Evolutionary conservation across 2,888 invertebrate species (phyloP), one percentile per base, ranked within the genome.

Genomic region (Crocallis elinguaria): DNA sequence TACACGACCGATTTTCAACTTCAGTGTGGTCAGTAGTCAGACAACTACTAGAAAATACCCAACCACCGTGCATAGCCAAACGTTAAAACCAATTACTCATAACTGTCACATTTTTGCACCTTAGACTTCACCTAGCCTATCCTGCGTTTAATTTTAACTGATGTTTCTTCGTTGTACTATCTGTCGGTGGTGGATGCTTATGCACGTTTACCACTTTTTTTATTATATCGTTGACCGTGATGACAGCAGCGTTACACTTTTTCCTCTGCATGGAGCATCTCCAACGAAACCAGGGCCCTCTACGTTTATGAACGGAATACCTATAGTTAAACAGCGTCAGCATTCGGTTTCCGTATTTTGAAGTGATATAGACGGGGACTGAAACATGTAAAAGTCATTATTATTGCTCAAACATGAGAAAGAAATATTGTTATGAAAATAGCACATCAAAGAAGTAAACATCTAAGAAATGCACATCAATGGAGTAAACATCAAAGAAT

Each of bases 261-360:
- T 11, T 11, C 21, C 35, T 41, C 8, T 25, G 39, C 5, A 30
- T 5, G 3, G 44, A 27, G 13, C 57, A 56, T 5, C 39, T 12
- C 57, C 57, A 57, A 5, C 51, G 43, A 2, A 27, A 19, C 6
- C 23, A 17, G 2, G 27, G n/a, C 1, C 25, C 27, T 7, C 27
- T 36, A 6, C 14, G 8, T 11, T 42, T 41, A n/a, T 57, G 41
- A 7, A 42, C 21, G 11, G 37, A 14, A 12, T 45, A 49, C 30
- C 36, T 57, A 37, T 49, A 49, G 7, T 33, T 41, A 0, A 45
- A 11, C 9, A 52, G 2, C 0, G 42, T 7, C 16, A 57, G 27
- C 29, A 46, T 32, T 16, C 27, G 36, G 27, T 57, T 57, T 0
- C 57, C 57, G 8, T 23, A 39, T 11, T 7, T 46, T 6, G 52